Evolutionary conservation across 2,113 vertebrate species (phyloP).

Genomic region (Dromaius novaehollandiae): DNA sequence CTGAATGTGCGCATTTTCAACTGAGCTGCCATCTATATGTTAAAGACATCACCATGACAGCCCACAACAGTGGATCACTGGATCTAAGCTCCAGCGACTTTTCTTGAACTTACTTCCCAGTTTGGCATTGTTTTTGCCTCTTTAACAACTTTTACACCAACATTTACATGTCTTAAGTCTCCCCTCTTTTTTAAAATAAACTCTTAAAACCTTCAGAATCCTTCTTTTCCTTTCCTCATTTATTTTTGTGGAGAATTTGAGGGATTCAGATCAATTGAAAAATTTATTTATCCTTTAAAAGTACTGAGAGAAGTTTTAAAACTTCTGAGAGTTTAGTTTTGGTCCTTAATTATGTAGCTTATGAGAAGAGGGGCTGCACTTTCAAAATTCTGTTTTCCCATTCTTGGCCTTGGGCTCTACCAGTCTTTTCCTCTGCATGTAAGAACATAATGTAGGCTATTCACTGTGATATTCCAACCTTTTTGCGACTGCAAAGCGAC

Average conservation of each 20-base stretch:
- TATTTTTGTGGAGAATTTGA: not conserved
- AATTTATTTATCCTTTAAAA: not conserved
- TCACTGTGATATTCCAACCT: not conserved
- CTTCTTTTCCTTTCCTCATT: not conserved
- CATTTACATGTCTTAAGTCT: not conserved
- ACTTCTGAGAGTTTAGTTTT: not conserved
- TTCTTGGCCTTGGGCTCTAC: not conserved
- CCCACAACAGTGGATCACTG: not conserved
- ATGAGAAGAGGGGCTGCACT: not conserved
- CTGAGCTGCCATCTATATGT: not conserved
- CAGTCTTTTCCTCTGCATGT: not conserved
- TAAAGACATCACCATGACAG: not conserved
- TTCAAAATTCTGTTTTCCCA: not conserved
- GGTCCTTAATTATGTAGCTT: not conserved
- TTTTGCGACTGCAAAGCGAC: not conserved
- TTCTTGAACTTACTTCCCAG: not conserved
- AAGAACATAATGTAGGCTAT: not conserved
- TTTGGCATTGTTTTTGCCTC: not conserved
- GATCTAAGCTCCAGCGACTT: not conserved
- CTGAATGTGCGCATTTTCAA: not conserved
- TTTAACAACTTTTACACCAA: not conserved
- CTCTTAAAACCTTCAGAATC: not conserved
- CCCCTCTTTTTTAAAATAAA: not conserved
- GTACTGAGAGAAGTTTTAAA: not conserved
- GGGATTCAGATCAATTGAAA: not conserved